These are phyloP conservation scores for Micrasema longulum DNA, from an alignment of 1,140 invertebrate genomes.

Conservation along the genomic window DNA sequence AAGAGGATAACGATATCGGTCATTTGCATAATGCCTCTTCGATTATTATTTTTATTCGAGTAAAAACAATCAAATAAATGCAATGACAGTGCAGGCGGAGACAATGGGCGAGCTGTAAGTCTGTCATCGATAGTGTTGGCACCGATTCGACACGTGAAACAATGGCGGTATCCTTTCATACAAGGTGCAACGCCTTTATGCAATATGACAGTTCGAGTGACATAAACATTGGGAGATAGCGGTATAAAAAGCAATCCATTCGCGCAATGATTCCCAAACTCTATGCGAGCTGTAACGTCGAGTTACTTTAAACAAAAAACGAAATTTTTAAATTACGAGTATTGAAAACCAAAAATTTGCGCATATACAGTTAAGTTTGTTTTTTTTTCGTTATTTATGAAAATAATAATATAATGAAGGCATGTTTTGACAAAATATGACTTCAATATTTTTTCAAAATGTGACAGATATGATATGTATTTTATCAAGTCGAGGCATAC, in stretches of 20 bases:
- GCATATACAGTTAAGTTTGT: too few species aligned
- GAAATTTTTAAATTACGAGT: too few species aligned
- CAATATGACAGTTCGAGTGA: conserved; percentile 34
- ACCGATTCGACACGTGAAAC: conserved; percentile 30
- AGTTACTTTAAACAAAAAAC: too few species aligned
- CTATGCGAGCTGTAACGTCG: too few species aligned
- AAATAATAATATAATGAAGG: too few species aligned
- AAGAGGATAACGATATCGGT: conserved; percentile 3
- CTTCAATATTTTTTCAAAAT: too few species aligned
- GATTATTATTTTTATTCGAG: background rate
- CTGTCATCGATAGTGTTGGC: conserved; percentile 25
- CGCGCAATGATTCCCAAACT: too few species aligned
- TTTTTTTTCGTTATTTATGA: too few species aligned
- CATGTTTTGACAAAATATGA: too few species aligned
- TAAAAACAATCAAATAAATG: conserved; percentile 32
- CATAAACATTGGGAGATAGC: conserved; percentile 38
- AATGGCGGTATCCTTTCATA: conserved; percentile 24
- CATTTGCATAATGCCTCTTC: background rate
- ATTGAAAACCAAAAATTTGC: too few species aligned
- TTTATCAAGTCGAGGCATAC: too few species aligned
- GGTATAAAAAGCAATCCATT: conserved; percentile 38
- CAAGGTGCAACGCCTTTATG: conserved; percentile 37
- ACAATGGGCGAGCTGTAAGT: conserved; percentile 31
- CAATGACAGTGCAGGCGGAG: conserved; percentile 18
- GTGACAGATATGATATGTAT: too few species aligned